Base-by-base conservation (phyloP, 2,797 vertebrate genomes). In the Sciurus carolinensis region DNA sequence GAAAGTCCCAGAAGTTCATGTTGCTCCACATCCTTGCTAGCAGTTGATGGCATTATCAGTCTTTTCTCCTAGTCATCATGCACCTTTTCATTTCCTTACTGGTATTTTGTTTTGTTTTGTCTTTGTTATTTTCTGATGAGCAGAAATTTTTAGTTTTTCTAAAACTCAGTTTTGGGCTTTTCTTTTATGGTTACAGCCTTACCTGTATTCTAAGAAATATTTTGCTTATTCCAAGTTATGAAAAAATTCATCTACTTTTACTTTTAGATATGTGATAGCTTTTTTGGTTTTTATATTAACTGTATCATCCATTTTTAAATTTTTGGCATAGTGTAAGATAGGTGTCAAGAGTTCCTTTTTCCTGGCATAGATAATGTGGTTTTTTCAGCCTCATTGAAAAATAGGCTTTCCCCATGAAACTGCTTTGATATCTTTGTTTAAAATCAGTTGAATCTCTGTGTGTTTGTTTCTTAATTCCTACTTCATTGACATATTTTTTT, bases 341-440 rank as follows among this genome's bases (percentile, higher is more conserved):
- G 5, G 14, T 71, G 42, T 67, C 24, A 11, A 22, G 28, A 1
- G 39, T 69, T 44, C 44, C 5, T 36, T 73, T 39, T 66, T 47
- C 33, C 13, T 24, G 72, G 11, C 71, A 12, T 54, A 75, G 62
- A 10, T 85, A 62, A 7, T 12, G n/a, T 89, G 5, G 39, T 39
- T 80, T 90, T 81, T 62, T 42, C 4, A 62, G 7, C 50, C 50
- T 33, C 42, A 20, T n/a, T 91, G 30, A 13, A 81, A 24, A 54
- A 75, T 14, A 89, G 33, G 64, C 52, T 94, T 90, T 92, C 73
- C 20, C 59, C 10, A 20, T 42, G 76, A 50, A 92, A 81, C 54
- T 44, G 52, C 52, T 54, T 54, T 54, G 52, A 5, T 54, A 6
- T 54, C 18, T 54, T 20, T 52, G 52, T 52, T 24, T 59, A 90